These are phyloP conservation scores for Pristionchus arcanus DNA, from an alignment of 2,888 invertebrate genomes.

Conservation along the genomic window DNA sequence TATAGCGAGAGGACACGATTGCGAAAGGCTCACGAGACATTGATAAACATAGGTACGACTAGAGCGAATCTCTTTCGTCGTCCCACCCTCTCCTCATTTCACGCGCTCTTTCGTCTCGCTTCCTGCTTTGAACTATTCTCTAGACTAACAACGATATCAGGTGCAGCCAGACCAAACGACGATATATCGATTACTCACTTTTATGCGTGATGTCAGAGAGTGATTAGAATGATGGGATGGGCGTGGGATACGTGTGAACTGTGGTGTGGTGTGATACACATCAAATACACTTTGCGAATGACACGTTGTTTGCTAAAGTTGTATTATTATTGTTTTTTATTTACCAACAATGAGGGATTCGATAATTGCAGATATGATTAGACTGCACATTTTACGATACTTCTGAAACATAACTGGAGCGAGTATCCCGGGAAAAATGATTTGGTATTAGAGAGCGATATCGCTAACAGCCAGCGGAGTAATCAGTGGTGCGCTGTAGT, in stretches of 20 bases:
- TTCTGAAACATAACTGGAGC: no score
- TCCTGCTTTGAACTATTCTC: neutral
- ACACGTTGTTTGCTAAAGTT: no score
- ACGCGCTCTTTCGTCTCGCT: neutral
- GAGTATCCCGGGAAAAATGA: no score
- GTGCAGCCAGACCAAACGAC: slow-evolving; percentile 5
- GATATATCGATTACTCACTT: neutral
- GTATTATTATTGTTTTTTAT: no score
- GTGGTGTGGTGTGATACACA: neutral
- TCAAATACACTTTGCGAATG: neutral
- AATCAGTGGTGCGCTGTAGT: neutral
- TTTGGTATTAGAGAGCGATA: no score
- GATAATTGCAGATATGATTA: no score
- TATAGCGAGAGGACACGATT: neutral
- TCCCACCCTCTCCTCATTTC: neutral
- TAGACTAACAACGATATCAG: neutral
- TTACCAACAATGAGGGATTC: no score
- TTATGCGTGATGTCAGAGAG: neutral
- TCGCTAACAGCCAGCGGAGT: no score
- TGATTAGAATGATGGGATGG: neutral
- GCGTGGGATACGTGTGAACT: neutral
- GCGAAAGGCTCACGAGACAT: slow-evolving; percentile 13
- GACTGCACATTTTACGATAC: no score
- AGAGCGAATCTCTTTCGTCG: neutral
- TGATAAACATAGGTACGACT: neutral